phyloP scores from a whole-genome alignment of 2,888 invertebrate species.

The Thecocarcelia acutangulata region DNA sequence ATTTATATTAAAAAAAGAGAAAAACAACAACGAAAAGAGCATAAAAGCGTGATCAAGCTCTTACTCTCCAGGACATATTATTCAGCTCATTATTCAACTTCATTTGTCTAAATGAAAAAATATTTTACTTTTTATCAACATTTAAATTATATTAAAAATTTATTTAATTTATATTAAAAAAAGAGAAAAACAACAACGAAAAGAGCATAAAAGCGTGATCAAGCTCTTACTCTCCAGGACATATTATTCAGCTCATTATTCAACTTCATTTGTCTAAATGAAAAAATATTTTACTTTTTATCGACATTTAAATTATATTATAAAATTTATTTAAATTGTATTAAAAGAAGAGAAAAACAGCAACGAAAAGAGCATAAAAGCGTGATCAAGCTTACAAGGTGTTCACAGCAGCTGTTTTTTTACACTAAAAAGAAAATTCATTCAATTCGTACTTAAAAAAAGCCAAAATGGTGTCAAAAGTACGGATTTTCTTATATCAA shows the following conservation, averaged over 20 bases:
- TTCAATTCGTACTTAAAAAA: no score
- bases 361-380: no score
- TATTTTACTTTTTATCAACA: not conserved
- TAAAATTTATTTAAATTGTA: not conserved
- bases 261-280: constrained; percentile 86
- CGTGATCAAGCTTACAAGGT: no score
- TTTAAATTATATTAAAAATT: not conserved
- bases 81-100: constrained; percentile 90
- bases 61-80: constrained; percentile 92
- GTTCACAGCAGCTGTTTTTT: no score
- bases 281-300: not conserved
- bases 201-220: no score
- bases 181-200: not conserved
- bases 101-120: constrained; percentile 84
- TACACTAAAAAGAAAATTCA: no score
- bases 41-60: constrained; percentile 78
- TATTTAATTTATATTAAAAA: constrained; percentile 2
- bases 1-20: constrained; percentile 4
- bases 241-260: constrained; percentile 92
- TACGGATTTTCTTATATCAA: no score
- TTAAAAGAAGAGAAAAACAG: not conserved
- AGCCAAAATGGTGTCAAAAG: no score
- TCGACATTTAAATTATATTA: not conserved
- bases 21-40: no score
- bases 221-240: constrained; percentile 91